Base-by-base conservation (phyloP, 1,140 invertebrate species). In the Glossosoma conforme region DNA sequence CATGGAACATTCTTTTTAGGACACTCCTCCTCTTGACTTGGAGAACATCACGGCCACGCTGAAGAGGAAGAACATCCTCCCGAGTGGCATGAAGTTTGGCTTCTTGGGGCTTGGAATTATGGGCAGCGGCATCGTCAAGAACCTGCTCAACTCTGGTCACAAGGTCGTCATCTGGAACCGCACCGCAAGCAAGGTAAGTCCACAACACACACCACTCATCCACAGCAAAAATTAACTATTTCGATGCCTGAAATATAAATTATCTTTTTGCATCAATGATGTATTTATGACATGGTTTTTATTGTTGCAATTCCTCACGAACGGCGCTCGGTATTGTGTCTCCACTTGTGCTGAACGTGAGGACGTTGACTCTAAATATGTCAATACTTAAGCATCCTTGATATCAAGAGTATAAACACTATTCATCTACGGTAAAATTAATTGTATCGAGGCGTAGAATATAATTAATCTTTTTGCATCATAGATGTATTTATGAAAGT, bases 41-140 rank as follows among this genome's bases (percentile, higher is more conserved):
- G 81, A 82, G 65, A 83, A 80, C 22, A 77, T 90, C 1, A 87
- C 88, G 1, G 83, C 91, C 59, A 85, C 86, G 0, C 67, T 92
- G 3, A 85, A 87, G 62, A 85, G 88, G 49, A 93, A 92, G 65
- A 88, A 92, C 53, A 93, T 97, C 50, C 80, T 82, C 44, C 85
- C 93, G 1, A 93, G 91, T 9, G 80, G 79, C 45, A 81, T 91
- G 65, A 92, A 86, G 62, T 95, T 97, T 65, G 95, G 95, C 10
- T 97, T 97, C 69, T 80, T 98, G 24, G 95, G 95, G 1, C 77
- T 97, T 6, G 93, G 94, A 30, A 93, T 92, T 60, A 97, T 98
- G 88, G 94, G 94, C n/a, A 85, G 87, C 33, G 91, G 91, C 14
- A 93, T 97, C 62, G 92, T 97, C 1, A 94, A 93, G 76, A 96